Percentiles rank a stretch among this genome's conserved stretches.
Evolutionary conservation across 1,140 invertebrate species (phyloP).

Genomic region (Oryctes rhinoceros): DNA sequence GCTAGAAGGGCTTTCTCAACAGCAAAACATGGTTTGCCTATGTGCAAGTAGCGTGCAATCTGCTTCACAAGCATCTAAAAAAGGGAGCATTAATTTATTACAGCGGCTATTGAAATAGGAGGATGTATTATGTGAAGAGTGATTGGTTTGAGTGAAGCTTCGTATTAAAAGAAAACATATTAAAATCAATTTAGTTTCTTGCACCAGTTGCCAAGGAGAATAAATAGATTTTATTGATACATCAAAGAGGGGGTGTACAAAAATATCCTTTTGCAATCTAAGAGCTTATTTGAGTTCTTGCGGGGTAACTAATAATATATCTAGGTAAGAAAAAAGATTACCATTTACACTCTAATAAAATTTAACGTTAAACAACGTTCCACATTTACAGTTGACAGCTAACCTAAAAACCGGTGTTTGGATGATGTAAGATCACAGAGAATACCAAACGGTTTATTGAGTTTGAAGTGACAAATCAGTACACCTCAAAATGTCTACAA

Average conservation of each 20-base stretch:
- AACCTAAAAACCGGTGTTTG: background rate
- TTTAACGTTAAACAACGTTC: background rate
- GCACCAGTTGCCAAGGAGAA: background rate
- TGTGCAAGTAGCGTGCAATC: constrained; percentile 63
- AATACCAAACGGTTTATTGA: constrained; percentile 48
- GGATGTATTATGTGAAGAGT: background rate
- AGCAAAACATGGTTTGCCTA: constrained; percentile 53
- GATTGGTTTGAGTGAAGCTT: too few species aligned
- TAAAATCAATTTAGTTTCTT: background rate
- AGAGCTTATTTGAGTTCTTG: background rate
- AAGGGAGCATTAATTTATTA: background rate
- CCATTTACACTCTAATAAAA: background rate
- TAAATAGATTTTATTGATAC: constrained; percentile 5
- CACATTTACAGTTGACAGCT: background rate
- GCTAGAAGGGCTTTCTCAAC: constrained; percentile 75
- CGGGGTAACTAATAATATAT: background rate
- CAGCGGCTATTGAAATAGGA: background rate
- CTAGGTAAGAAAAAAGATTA: background rate
- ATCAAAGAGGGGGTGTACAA: constrained; percentile 64
- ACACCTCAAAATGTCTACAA: constrained; percentile 54
- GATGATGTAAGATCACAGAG: constrained; percentile 21
- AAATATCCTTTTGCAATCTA: constrained; percentile 68
- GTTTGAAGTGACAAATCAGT: constrained; percentile 53
- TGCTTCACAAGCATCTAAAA: constrained; percentile 77
- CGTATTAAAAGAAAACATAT: background rate